Percentiles rank a stretch among this genome's conserved stretches.
These are phyloP conservation scores for Cyphomyrmex costatus DNA, from an alignment of 1,140 invertebrate species.

Conservation along the genomic window DNA sequence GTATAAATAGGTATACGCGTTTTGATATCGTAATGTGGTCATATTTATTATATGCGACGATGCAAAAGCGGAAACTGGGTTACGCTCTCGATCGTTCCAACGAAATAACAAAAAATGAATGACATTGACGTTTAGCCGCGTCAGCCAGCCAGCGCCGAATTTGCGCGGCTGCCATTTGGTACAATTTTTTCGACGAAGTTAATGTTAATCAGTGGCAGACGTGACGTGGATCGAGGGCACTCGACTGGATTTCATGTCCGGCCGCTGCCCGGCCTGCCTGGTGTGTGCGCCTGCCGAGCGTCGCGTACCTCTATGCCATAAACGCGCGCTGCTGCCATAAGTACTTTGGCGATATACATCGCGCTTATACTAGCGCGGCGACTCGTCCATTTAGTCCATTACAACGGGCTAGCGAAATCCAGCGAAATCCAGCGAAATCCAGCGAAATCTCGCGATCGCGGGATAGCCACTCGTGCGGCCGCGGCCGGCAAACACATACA, in stretches of 20 bases:
- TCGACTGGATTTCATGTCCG: constrained; percentile 75
- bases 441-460: constrained; percentile 46
- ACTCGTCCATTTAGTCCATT: constrained; percentile 71
- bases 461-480: constrained; percentile 68
- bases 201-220: constrained; percentile 77
- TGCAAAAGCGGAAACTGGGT: constrained; percentile 61
- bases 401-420: constrained; percentile 67
- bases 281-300: constrained; percentile 37
- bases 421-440: no score
- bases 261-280: constrained; percentile 69
- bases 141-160: constrained; percentile 34
- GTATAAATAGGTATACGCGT: not conserved
- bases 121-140: constrained; percentile 29
- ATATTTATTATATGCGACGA: constrained; percentile 12
- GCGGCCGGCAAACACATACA: constrained; percentile 35
- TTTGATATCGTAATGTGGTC: not conserved
- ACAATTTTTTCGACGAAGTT: constrained; percentile 77
- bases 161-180: constrained; percentile 68
- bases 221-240: constrained; percentile 74
- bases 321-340: constrained; percentile 75
- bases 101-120: constrained; percentile 27
- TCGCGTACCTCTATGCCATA: constrained; percentile 74
- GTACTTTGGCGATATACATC: constrained; percentile 73
- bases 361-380: constrained; percentile 55
- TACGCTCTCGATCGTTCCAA: constrained; percentile 45